Evolutionary conservation across 2,797 vertebrate genomes (phyloP), one percentile per base, ranked within the genome.

Genomic region (Crypturellus tataupa): DNA sequence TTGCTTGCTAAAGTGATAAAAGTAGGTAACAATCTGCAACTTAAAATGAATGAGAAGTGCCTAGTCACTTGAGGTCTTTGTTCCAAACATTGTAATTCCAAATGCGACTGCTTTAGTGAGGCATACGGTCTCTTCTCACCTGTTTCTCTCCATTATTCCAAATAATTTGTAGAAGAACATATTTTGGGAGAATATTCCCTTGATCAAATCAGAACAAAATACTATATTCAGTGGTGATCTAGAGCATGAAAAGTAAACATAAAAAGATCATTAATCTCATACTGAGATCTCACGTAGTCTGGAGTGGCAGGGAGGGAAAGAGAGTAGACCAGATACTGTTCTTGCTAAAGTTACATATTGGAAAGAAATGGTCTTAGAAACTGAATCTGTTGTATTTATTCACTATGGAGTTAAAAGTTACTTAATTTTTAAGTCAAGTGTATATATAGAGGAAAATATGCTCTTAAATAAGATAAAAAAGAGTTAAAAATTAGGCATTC

Each of bases 191-290:
- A 44, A 1, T 15, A 31, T 62, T 89, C n/a, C 40, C 55, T 89
- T 92, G 72, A 85, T 85, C 76, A 85, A 39, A 65, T 31, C 19
- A 21, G 14, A 81, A 77, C 56, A 55, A 69, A 76, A 73, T 58
- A 5, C 1, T 49, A 16, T 35, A 25, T 58, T 83, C 62, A 51
- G 11, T 39, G 42, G n/a, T 33, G n/a, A 91, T 87, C 59, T 75
- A 0, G 20, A 76, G 39, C 49, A 69, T 90, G 70, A 67, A 73
- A 79, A 88, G 56, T 1, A 4, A 83, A 67, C 29, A 21, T 47
- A n/a, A 12, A 5, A 67, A 81, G 65, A 82, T 64, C 11, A 8
- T 58, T 80, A 87, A 35, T 25, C 31, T 87, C 69, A 51, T 31
- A 37, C 37, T 62, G 69, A 69, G 31, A 14, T 90, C 62, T 56